Evolutionary conservation across 2,797 vertebrate genomes (phyloP), one percentile per base, ranked within the genome.

Genomic region (Sebastes jordani): DNA sequence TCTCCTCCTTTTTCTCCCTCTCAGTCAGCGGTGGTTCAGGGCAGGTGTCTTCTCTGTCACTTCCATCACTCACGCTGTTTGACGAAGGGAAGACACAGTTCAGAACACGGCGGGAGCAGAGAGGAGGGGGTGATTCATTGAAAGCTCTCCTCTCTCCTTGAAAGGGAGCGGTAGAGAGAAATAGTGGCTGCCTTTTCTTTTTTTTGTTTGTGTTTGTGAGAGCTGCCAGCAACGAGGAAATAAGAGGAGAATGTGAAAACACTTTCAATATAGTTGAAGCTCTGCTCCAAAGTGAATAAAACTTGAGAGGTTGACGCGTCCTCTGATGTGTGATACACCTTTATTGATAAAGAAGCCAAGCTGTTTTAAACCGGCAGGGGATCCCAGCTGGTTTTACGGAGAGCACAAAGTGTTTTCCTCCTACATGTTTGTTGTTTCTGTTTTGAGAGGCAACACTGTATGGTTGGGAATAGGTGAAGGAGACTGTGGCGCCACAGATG

Each of bases 31-130:
- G 73, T 77, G 82, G 90, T 92, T 89, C 88, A 91, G 86, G 92
- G 91, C 91, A 93, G 92, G 93, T 94, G 93, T 95, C 92, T 86
- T 62, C 86, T 89, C 88, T 87, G 89, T 93, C 90, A 86, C 86
- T 86, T 83, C 87, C 90, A 91, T 94, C 91, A 88, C 88, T 94
- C 93, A 92, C 42, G 30, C 88, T 83, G 90, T 84, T 93, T 94
- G 93, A 94, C 87, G 86, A 80, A 88, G 90, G 59, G 76, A 83
- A 90, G 90, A 90, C 79, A 87, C 85, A 84, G 84, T 76, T 91
- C 82, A 84, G 82, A 87, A 86, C 80, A 75, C 76, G 79, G 46
- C 52, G 7, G 91, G 85, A 90, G 86, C 73, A 62, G 36, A 64
- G 62, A 7, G 25, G 29, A 49, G 55, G 55, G 74, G 77, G 49